These are phyloP conservation scores for Adelphocoris suturalis DNA, from an alignment of 2,888 invertebrate species.

Conservation along the genomic window DNA sequence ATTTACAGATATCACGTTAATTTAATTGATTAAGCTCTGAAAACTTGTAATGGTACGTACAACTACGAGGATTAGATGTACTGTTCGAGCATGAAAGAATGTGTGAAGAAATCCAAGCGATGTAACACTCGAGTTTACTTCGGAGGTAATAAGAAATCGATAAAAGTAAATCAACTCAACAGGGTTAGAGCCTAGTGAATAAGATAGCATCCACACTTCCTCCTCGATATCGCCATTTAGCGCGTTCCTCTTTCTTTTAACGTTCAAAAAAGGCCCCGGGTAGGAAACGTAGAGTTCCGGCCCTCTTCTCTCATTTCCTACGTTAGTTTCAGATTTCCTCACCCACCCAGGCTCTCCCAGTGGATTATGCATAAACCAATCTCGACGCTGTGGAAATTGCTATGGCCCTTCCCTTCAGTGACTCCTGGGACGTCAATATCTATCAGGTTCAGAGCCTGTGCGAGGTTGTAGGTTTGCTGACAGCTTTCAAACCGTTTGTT, in stretches of 20 bases:
- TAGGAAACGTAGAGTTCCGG: background rate
- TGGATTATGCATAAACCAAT: conserved; percentile 39
- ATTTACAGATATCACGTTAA: too few relatives aligned
- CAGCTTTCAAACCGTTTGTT: conserved; percentile 21
- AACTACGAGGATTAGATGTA: too few relatives aligned
- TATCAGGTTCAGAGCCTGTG: background rate
- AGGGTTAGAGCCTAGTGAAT: background rate
- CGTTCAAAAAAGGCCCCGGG: background rate
- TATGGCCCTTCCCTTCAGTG: background rate
- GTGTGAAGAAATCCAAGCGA: background rate
- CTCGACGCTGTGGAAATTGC: conserved; percentile 27
- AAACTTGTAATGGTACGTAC: too few relatives aligned
- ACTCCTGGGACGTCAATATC: conserved; percentile 15
- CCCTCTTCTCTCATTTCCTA: background rate
- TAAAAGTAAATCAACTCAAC: background rate
- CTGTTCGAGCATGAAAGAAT: background rate
- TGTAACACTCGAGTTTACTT: background rate
- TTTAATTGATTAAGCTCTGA: too few relatives aligned
- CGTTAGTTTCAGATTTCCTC: conserved; percentile 10
- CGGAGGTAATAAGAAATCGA: background rate
- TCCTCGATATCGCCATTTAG: background rate
- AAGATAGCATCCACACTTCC: background rate
- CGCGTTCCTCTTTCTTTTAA: background rate
- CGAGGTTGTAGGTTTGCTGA: background rate
- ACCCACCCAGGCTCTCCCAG: background rate